Evolutionary conservation across 2,113 vertebrate genomes (phyloP).

Genomic region (Mus musculus): DNA sequence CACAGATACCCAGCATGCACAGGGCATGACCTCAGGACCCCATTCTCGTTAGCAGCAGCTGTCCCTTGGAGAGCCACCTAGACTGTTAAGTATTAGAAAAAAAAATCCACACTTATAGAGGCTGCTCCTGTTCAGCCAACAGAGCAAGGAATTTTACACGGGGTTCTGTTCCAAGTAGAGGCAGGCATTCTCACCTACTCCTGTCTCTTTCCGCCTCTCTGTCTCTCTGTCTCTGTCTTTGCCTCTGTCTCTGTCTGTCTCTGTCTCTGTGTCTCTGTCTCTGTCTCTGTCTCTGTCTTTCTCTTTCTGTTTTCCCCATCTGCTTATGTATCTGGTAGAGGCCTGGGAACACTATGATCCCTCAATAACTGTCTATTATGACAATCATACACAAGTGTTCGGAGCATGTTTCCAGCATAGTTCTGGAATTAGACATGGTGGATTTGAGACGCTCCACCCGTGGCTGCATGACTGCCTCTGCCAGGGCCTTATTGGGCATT

Average conservation of each 20-base stretch:
- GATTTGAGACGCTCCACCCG: rapidly evolving
- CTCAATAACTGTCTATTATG: rapidly evolving
- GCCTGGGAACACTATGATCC: not conserved
- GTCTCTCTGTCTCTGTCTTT: not conserved
- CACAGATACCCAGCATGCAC: not conserved
- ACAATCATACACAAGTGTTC: rapidly evolving
- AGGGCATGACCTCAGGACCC: not conserved
- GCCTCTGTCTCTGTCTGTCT: not conserved
- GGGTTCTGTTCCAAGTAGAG: not conserved
- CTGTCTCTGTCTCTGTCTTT: not conserved
- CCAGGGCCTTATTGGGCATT: not conserved
- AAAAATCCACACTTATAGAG: not conserved
- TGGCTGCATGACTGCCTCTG: rapidly evolving
- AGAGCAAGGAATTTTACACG: not conserved
- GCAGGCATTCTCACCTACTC: not conserved
- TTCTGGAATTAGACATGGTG: not conserved
- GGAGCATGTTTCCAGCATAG: rapidly evolving
- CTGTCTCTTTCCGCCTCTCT: not conserved
- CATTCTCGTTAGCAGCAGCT: not conserved
- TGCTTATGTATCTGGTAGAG: rapidly evolving
- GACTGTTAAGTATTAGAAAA: not conserved
- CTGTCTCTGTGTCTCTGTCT: not conserved
- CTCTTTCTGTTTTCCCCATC: not conserved
- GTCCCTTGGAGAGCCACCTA: not conserved
- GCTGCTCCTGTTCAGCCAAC: not conserved